These are phyloP conservation scores for Amblyraja radiata DNA, from an alignment of 2,797 vertebrate genomes.

Conservation along the genomic window DNA sequence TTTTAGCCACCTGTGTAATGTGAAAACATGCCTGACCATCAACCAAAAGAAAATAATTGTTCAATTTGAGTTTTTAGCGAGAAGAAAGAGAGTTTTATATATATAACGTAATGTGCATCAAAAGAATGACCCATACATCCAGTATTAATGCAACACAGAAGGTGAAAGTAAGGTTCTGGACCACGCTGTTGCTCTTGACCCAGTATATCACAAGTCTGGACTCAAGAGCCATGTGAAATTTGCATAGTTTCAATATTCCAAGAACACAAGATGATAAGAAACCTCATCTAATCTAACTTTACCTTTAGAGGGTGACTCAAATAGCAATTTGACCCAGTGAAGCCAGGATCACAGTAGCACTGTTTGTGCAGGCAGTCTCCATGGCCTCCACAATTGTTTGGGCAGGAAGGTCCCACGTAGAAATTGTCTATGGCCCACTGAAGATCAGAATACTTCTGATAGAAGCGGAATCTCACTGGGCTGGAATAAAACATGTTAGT, in stretches of 20 bases:
- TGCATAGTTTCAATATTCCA: constrained; percentile 21
- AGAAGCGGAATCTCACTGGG: constrained; percentile 87
- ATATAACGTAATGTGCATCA: background rate
- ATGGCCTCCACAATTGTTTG: constrained; percentile 82
- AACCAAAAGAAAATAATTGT: background rate
- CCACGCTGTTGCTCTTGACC: background rate
- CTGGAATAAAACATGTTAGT: constrained; percentile 52
- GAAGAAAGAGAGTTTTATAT: background rate
- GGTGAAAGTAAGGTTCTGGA: background rate
- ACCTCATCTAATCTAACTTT: constrained; percentile 41
- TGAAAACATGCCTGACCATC: background rate
- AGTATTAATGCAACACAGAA: background rate
- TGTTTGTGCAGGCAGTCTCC: constrained; percentile 89
- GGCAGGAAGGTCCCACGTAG: constrained; percentile 87
- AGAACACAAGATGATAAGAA: background rate
- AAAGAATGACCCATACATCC: background rate
- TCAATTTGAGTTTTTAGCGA: background rate
- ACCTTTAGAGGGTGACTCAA: constrained; percentile 81
- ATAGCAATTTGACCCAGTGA: constrained; percentile 84
- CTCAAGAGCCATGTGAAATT: background rate
- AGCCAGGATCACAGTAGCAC: constrained; percentile 90
- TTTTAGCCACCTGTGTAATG: background rate
- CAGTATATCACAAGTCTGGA: background rate
- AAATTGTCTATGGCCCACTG: constrained; percentile 97
- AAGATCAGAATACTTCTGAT: constrained; percentile 86